phyloP scores from a whole-genome alignment of 1,140 invertebrate species.

The Calycopis cecrops region DNA sequence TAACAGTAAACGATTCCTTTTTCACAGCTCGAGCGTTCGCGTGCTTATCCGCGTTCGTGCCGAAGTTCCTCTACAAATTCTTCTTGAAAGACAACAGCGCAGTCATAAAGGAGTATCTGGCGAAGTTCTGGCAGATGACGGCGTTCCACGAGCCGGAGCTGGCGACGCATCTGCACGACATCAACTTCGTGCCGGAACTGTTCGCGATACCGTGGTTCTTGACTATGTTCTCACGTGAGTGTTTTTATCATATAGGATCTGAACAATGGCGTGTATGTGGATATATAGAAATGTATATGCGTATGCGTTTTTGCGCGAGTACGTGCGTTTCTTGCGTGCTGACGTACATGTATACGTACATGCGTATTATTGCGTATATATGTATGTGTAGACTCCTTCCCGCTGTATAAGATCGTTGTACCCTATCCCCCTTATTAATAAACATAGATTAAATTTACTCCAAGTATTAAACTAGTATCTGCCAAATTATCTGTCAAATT shows the following conservation, averaged over 20 bases:
- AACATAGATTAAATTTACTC: too few species aligned
- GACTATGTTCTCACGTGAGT: conserved; percentile 99
- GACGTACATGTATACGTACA: too few species aligned
- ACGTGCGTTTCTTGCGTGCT: too few species aligned
- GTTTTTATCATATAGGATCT: neutral
- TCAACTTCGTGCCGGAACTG: conserved; percentile 97
- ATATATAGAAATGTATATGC: too few species aligned
- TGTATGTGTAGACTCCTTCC: too few species aligned
- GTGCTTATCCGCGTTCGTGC: conserved; percentile 95
- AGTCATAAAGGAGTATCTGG: conserved; percentile 97
- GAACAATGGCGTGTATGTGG: too few species aligned
- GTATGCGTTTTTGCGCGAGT: too few species aligned
- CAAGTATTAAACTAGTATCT: too few species aligned
- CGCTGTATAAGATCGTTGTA: too few species aligned
- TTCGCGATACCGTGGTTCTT: conserved; percentile 99
- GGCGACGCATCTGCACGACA: conserved; percentile 92
- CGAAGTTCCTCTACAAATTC: conserved; percentile 97
- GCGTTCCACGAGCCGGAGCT: conserved; percentile 96
- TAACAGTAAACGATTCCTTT: neutral
- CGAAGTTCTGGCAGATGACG: conserved; percentile 97
- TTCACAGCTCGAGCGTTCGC: conserved; percentile 91
- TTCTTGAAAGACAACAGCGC: conserved; percentile 99
- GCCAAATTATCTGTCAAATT: too few species aligned
- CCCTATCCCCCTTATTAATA: too few species aligned
- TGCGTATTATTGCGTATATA: too few species aligned